Base-by-base conservation (phyloP, 2,113 vertebrate genomes). In the Ovis canadensis region DNA sequence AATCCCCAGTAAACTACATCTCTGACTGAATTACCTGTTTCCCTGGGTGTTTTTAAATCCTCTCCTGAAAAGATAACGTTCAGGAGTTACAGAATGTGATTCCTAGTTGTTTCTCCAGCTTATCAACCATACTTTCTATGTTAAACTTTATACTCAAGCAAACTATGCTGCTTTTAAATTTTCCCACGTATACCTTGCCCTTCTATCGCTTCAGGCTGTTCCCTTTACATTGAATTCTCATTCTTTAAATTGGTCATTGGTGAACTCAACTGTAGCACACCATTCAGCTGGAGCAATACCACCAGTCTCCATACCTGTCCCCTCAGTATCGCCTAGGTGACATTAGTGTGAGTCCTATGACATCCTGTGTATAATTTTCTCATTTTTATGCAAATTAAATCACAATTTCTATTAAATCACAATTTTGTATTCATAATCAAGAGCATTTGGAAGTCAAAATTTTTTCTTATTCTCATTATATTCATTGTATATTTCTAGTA, bases 41-140 rank as follows among this genome's bases (percentile, higher is more conserved):
- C 14, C 45, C 12, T 67, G 80, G 57, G 27, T 6, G 31, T 43
- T 74, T 96, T 33, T 23, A 77, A 71, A 57, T 45, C 33, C 19
- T 96, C 36, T 88, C 23, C 23, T 27, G 54, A 57, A 52, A 94
- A 64, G 7, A 67, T 43, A 5, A 88, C 55, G 6, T n/a, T 48
- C 62, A 94, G 74, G 31, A 15, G 31, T 48, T 85, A 62, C 54
- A 89, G 50, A 81, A 36, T 60, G 25, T 4, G 80, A 29, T 59
- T 60, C 40, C 25, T 82, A 43, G 71, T 21, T 93, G 7, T 88
- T 84, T 91, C 48, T 93, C 17, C 48, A 88, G 59, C 31, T 55
- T 64, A 8, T n/a, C 21, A 60, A 29, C 17, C 11, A 48, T 9
- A 55, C 29, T 83, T 48, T 25, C 31, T 45, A 54, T 6, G 25